These are phyloP conservation scores for Pampusana beccarii DNA, from an alignment of 2,113 vertebrate genomes.

Conservation along the genomic window DNA sequence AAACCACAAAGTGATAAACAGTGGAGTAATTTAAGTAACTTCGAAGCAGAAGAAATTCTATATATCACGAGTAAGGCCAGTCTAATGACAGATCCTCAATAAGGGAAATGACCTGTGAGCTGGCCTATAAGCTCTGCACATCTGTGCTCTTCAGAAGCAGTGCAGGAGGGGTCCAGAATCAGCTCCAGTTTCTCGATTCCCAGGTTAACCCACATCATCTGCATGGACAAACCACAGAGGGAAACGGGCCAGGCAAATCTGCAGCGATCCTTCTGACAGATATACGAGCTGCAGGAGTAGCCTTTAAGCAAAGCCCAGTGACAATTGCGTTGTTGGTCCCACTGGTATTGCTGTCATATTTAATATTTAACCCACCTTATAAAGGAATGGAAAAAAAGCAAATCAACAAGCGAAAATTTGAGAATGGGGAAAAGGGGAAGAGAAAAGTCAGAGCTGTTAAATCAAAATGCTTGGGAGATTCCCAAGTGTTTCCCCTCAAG, in stretches of 20 bases:
- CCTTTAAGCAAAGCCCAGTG: not conserved
- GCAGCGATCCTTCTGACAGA: not conserved
- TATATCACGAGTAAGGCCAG: not conserved
- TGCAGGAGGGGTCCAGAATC: not conserved
- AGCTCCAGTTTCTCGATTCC: not conserved
- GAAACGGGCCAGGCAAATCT: not conserved
- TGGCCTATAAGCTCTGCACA: not conserved
- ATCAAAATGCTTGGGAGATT: not conserved
- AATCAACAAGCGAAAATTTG: not conserved
- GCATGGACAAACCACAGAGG: not conserved
- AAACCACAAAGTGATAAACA: slow-evolving; percentile 70
- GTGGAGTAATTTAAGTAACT: slow-evolving; percentile 56
- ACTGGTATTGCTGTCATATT: not conserved
- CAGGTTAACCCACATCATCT: slow-evolving; percentile 14
- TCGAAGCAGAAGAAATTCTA: not conserved
- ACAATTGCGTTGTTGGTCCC: not conserved
- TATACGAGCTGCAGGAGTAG: not conserved
- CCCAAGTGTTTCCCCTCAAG: slow-evolving; percentile 9
- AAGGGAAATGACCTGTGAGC: not conserved
- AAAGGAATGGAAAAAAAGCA: not conserved
- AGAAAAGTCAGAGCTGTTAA: not conserved
- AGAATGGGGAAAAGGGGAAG: not conserved
- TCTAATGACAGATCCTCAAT: not conserved
- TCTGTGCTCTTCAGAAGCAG: slow-evolving; percentile 2
- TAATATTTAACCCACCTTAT: slow-evolving; percentile 7